These are phyloP conservation scores for Trichosurus vulpecula DNA, from an alignment of 2,797 vertebrate species.

Conservation along the genomic window DNA sequence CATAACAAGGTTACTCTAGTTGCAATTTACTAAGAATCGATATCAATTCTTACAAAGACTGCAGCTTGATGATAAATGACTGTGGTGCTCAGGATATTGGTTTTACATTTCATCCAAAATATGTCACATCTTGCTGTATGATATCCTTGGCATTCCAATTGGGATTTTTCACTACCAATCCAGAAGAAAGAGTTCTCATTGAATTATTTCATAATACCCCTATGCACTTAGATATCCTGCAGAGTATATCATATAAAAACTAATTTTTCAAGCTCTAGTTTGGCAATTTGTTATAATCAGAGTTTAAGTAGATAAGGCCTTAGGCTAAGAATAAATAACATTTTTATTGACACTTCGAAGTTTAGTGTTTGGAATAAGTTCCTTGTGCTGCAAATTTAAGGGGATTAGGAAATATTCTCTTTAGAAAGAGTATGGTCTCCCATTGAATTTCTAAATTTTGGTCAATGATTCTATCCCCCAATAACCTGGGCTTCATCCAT, in stretches of 20 bases:
- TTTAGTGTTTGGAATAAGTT: background rate
- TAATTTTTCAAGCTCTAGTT: constrained; percentile 10
- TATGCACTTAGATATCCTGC: background rate
- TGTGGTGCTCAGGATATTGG: constrained; percentile 51
- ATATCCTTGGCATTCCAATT: constrained; percentile 46
- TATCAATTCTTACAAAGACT: constrained; percentile 63
- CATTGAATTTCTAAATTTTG: background rate
- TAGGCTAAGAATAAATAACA: background rate
- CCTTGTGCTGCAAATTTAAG: background rate
- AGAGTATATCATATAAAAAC: background rate
- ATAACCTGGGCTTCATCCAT: background rate
- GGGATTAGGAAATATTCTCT: background rate
- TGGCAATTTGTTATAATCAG: constrained; percentile 5
- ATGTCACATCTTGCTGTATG: constrained; percentile 36
- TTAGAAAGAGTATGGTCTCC: background rate
- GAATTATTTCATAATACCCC: background rate
- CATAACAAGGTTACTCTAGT: constrained; percentile 58
- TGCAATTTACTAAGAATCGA: constrained; percentile 69
- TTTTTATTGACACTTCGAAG: background rate
- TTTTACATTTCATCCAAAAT: constrained; percentile 67
- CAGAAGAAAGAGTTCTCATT: background rate
- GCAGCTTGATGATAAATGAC: constrained; percentile 64
- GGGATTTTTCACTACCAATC: background rate
- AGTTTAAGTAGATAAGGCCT: constrained; percentile 17
- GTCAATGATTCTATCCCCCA: background rate